Evolutionary conservation across 1,140 invertebrate genomes (phyloP).

Genomic region (Zaprionus tsacasi): DNA sequence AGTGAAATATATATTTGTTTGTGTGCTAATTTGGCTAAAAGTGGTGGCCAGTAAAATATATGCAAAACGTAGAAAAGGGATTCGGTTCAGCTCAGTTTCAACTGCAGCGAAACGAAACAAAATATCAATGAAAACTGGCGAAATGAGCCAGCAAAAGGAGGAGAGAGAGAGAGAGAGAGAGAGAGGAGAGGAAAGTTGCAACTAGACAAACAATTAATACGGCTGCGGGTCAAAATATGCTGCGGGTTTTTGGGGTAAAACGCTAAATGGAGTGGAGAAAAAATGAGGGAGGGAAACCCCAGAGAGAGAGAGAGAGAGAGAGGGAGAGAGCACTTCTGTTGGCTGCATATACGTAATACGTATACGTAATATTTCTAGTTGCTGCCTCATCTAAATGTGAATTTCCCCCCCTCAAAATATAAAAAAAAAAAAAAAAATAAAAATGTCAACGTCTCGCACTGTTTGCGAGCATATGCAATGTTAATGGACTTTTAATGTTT

Average conservation of each 20-base stretch:
- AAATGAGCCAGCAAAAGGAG: constrained; percentile 20
- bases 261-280: neutral
- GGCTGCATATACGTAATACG: constrained; percentile 20
- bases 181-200: constrained; percentile 5
- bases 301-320: neutral
- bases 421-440: constrained; percentile 22
- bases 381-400: constrained; percentile 12
- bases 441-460: constrained; percentile 47
- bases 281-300: too few relatives aligned
- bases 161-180: neutral
- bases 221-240: constrained; percentile 25
- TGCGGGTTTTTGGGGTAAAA: neutral
- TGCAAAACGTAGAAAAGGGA: constrained; percentile 12
- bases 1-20: constrained; percentile 20
- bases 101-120: constrained; percentile 19
- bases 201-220: constrained; percentile 54
- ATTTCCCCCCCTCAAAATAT: constrained; percentile 45
- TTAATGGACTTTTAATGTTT: constrained; percentile 76
- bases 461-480: constrained; percentile 57
- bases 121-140: constrained; percentile 25
- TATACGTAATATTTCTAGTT: constrained; percentile 58
- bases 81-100: constrained; percentile 17
- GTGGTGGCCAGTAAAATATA: constrained; percentile 18
- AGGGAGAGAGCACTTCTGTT: neutral
- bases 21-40: constrained; percentile 42